A percentile compares a stretch with the other conserved stretches of the same genome.
phyloP scores from a whole-genome alignment of 2,113 vertebrate genomes.

The Psilopsiagon aurifrons region DNA sequence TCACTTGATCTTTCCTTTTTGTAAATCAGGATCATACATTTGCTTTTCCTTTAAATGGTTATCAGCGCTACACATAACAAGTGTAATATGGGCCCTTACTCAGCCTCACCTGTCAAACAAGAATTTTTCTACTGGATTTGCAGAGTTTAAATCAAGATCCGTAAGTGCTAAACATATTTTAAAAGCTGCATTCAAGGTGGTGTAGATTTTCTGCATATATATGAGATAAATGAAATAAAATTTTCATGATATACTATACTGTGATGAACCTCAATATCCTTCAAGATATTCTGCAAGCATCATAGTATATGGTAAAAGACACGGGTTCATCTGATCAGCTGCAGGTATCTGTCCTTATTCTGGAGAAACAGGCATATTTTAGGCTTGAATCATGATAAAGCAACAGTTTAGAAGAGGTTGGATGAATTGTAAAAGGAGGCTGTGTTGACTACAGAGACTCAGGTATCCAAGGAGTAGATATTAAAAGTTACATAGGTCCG shows the following conservation, averaged over 20 bases:
- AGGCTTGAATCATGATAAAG: neutral
- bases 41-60: neutral
- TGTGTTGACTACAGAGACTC: neutral
- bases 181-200: neutral
- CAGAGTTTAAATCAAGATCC: neutral
- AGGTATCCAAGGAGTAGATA: neutral
- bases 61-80: neutral
- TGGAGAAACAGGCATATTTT: neutral
- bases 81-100: neutral
- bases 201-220: neutral
- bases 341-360: neutral
- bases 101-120: neutral
- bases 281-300: neutral
- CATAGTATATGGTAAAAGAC: neutral
- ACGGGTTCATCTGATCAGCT: neutral
- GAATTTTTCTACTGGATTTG: neutral
- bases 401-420: neutral
- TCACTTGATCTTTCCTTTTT: neutral
- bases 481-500: neutral
- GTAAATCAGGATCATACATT: neutral
- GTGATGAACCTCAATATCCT: neutral
- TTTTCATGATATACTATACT: neutral
- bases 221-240: neutral
- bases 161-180: neutral
- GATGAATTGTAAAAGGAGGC: neutral